phyloP scores from a whole-genome alignment of 92 coral and sea anemone genomes.

The Actinostola sp. region DNA sequence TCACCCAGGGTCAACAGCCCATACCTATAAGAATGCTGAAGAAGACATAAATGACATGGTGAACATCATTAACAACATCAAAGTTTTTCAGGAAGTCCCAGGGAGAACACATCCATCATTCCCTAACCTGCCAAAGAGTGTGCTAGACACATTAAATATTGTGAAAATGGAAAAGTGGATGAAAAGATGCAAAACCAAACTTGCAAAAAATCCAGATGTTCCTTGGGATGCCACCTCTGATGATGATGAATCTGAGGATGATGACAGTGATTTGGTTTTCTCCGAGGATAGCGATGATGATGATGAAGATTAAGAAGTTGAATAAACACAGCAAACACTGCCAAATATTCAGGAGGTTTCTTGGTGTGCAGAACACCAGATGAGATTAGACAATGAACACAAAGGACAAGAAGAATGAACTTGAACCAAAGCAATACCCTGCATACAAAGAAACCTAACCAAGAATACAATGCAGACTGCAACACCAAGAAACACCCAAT shows the following conservation, averaged over 20 bases:
- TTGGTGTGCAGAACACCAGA: no score
- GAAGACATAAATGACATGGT: constrained; percentile 39
- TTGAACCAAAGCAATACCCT: no score
- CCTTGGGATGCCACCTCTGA: constrained; percentile 30
- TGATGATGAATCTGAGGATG: constrained; percentile 17
- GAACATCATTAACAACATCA: constrained; percentile 13
- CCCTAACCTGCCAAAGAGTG: constrained; percentile 30
- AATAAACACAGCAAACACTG: no score
- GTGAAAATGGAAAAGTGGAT: constrained; percentile 40
- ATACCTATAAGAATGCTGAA: constrained; percentile 47
- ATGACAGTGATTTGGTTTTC: no score
- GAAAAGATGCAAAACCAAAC: constrained; percentile 32
- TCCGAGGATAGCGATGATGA: constrained; percentile 9
- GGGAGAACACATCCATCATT: constrained; percentile 47
- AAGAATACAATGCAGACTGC: no score
- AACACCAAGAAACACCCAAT: no score
- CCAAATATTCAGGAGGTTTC: no score
- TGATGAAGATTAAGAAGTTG: constrained; percentile 13
- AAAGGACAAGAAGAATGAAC: no score
- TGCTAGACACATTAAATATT: constrained; percentile 29
- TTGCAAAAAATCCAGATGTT: constrained; percentile 33
- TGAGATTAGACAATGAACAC: no score
- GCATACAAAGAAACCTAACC: no score
- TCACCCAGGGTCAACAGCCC: constrained; percentile 37
- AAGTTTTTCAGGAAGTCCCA: constrained; percentile 33